A percentile compares a stretch with the other conserved stretches of the same genome.
Conservation (phyloP, 2,888 invertebrate genomes). For the Chrysodeixis includens region DNA sequence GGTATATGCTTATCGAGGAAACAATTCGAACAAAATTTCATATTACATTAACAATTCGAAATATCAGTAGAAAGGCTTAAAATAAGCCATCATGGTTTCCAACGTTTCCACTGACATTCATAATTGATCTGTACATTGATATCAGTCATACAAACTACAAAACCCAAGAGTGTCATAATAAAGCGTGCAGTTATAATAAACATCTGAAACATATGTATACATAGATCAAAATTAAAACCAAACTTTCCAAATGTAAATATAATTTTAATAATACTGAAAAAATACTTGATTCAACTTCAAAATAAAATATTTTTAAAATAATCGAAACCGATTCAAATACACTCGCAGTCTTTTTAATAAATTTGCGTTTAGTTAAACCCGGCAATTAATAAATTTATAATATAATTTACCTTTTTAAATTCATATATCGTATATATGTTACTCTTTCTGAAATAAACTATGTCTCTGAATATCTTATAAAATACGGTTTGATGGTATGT, state of each 20-base stretch:
- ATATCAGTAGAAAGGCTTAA: neutral
- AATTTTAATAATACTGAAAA: constrained; percentile 61
- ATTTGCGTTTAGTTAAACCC: constrained; percentile 32
- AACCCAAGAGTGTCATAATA: constrained; percentile 40
- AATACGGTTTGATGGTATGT: constrained; percentile 44
- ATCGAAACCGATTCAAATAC: constrained; percentile 42
- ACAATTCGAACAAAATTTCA: constrained; percentile 22
- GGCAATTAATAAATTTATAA: constrained; percentile 30
- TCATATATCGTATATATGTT: constrained; percentile 15
- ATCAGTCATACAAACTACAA: constrained; percentile 40
- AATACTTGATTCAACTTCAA: constrained; percentile 47
- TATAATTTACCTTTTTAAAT: constrained; percentile 13
- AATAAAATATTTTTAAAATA: constrained; percentile 29
- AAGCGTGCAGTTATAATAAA: constrained; percentile 37
- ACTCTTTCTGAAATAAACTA: constrained; percentile 37
- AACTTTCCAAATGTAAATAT: constrained; percentile 27
- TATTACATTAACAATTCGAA: neutral
- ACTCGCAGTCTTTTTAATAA: constrained; percentile 49
- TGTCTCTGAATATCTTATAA: constrained; percentile 39
- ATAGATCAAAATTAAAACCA: constrained; percentile 21
- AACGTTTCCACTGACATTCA: constrained; percentile 25
- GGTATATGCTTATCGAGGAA: constrained; percentile 42
- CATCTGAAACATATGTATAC: constrained; percentile 16
- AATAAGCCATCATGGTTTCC: neutral
- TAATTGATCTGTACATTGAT: constrained; percentile 10